Conservation (phyloP, 2,888 invertebrate genomes). For the Tolmerus cingulatus region DNA sequence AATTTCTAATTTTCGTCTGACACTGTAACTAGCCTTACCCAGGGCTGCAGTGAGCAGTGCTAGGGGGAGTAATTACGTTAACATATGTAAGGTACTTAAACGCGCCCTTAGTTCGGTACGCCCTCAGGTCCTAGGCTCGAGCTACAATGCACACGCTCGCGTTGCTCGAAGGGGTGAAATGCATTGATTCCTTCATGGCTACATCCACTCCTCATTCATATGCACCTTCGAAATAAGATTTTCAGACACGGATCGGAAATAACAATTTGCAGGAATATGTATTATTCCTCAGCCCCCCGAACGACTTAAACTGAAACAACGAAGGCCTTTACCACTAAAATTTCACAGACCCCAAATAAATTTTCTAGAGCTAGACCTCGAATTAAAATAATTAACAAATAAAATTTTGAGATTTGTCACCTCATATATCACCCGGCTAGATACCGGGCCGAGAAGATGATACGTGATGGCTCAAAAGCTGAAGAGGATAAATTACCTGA, state of each 20-base stretch:
- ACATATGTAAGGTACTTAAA: slow-evolving; percentile 50
- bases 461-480: not conserved
- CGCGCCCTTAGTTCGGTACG: slow-evolving; percentile 46
- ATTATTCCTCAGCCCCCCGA: not conserved
- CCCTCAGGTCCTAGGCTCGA: not conserved
- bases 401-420: slow-evolving; percentile 33
- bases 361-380: not conserved
- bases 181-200: not conserved
- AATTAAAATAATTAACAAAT: slow-evolving; percentile 37
- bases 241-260: not conserved
- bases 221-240: slow-evolving; percentile 22
- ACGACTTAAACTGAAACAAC: not conserved
- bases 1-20: slow-evolving; percentile 47
- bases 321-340: not conserved
- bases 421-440: slow-evolving; percentile 20
- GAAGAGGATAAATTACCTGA: slow-evolving; percentile 39
- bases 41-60: slow-evolving; percentile 34
- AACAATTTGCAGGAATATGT: not conserved
- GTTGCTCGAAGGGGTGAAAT: slow-evolving; percentile 44
- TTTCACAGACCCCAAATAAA: not conserved
- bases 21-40: slow-evolving; percentile 29
- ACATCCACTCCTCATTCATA: not conserved
- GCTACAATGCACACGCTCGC: not conserved
- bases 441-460: not conserved
- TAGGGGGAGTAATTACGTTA: slow-evolving; percentile 50